phyloP scores from a whole-genome alignment of 2,113 vertebrate genomes.

The Hucho hucho region DNA sequence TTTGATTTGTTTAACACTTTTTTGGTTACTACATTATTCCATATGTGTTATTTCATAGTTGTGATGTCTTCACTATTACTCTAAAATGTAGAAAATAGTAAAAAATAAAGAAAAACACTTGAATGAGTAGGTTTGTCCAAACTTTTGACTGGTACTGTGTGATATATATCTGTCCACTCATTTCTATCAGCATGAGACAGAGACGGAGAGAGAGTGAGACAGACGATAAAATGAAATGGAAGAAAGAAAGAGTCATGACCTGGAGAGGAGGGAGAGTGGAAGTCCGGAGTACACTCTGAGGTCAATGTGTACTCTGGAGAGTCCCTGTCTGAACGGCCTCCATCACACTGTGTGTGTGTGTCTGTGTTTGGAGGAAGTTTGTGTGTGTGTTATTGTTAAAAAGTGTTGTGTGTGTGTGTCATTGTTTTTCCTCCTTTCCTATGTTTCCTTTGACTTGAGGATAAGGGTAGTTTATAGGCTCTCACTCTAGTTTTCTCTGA shows the following conservation, averaged over 20 bases:
- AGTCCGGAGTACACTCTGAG: slow-evolving; percentile 58
- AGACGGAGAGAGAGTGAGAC: slow-evolving; percentile 23
- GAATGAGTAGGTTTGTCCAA: too few species aligned
- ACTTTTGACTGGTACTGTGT: too few species aligned
- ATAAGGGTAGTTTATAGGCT: slow-evolving; percentile 19
- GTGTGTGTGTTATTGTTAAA: not conserved
- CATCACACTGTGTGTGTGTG: slow-evolving; percentile 21
- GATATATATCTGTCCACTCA: slow-evolving; percentile 38
- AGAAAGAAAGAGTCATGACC: slow-evolving; percentile 50
- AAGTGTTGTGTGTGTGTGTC: not conserved
- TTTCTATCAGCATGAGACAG: slow-evolving; percentile 41
- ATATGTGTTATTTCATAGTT: too few species aligned
- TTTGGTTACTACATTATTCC: too few species aligned
- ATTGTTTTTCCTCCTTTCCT: not conserved
- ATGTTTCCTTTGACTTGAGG: not conserved
- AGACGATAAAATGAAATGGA: slow-evolving; percentile 28
- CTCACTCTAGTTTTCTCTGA: slow-evolving; percentile 19
- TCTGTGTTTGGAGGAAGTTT: slow-evolving; percentile 36
- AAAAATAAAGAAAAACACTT: too few species aligned
- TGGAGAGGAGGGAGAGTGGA: slow-evolving; percentile 49
- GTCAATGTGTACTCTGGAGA: slow-evolving; percentile 58
- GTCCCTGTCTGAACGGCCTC: slow-evolving; percentile 37
- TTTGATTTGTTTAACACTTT: too few species aligned
- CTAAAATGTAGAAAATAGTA: too few species aligned
- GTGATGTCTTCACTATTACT: too few species aligned